phyloP scores from a whole-genome alignment of 1,140 invertebrate genomes.

The Cephus cinctus region DNA sequence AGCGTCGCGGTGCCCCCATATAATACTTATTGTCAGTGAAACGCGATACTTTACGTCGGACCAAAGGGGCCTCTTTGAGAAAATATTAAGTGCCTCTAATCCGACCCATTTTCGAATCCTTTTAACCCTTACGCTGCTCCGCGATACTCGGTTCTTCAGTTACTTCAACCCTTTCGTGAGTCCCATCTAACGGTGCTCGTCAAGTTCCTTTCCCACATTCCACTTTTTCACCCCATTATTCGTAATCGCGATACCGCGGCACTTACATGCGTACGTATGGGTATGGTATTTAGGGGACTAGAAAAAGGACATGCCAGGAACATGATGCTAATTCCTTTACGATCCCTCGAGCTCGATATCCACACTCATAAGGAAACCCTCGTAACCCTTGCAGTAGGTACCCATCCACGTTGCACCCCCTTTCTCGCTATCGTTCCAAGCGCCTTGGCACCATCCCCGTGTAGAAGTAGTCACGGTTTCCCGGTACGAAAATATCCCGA shows the following conservation, averaged over 20 bases:
- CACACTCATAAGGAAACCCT: too few relatives aligned
- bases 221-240: not conserved
- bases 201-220: slow-evolving; percentile 43
- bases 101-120: slow-evolving; percentile 41
- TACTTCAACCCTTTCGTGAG: not conserved
- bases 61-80: slow-evolving; percentile 41
- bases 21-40: too few relatives aligned
- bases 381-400: too few relatives aligned
- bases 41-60: slow-evolving; percentile 43
- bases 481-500: too few relatives aligned
- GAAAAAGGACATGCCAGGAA: too few relatives aligned
- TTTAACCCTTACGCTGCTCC: slow-evolving; percentile 43
- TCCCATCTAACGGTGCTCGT: not conserved
- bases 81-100: slow-evolving; percentile 34
- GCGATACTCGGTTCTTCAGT: not conserved
- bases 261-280: not conserved
- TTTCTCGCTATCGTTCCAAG: too few relatives aligned
- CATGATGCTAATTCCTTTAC: too few relatives aligned
- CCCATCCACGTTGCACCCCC: too few relatives aligned
- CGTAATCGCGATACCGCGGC: not conserved
- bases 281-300: not conserved
- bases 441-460: too few relatives aligned
- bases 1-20: too few relatives aligned
- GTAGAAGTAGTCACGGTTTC: too few relatives aligned
- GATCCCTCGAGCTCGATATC: too few relatives aligned